phyloP scores from a whole-genome alignment of 2,113 vertebrate genomes.

The Callipepla californica region DNA sequence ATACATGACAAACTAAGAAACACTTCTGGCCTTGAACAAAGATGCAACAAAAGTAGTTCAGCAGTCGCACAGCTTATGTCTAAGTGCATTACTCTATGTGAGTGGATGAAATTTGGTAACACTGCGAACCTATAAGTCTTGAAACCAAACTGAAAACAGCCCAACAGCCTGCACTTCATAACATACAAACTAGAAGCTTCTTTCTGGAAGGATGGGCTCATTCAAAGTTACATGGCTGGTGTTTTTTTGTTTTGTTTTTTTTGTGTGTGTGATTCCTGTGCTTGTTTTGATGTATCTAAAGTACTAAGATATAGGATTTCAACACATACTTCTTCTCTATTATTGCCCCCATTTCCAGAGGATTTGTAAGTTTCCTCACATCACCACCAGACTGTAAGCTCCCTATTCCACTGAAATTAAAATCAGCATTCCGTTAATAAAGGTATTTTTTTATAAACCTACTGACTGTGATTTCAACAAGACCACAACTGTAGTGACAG shows the following conservation, averaged over 20 bases:
- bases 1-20: background rate
- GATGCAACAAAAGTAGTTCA: background rate
- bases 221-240: background rate
- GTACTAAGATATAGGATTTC: background rate
- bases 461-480: background rate
- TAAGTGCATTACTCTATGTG: background rate
- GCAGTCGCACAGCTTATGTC: background rate
- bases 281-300: background rate
- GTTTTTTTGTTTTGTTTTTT: background rate
- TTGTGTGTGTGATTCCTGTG: background rate
- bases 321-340: background rate
- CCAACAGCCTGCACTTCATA: background rate
- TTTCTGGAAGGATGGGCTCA: background rate
- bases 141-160: background rate
- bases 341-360: background rate
- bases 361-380: background rate
- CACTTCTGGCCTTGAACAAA: background rate
- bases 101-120: background rate
- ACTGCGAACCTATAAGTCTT: fast-evolving
- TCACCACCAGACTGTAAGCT: background rate
- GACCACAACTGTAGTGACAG: background rate
- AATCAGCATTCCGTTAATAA: background rate
- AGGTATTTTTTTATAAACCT: background rate
- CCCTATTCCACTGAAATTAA: background rate
- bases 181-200: background rate